Conservation (phyloP, 2,888 invertebrate genomes). For the Drosophila kambysellisi region DNA sequence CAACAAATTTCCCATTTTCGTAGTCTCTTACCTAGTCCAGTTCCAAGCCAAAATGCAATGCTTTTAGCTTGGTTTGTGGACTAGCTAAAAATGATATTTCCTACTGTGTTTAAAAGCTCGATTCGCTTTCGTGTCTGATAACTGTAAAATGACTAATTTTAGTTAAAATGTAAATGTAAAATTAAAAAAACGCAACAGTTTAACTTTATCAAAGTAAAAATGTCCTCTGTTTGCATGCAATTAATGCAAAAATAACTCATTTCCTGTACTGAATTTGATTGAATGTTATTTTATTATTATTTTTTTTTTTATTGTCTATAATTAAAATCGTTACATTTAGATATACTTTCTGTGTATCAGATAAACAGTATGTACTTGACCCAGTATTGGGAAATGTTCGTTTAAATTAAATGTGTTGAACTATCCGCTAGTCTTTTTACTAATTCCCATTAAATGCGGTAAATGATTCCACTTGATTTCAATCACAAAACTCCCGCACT, state of each 20-base stretch:
- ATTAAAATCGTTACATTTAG: conserved; percentile 31
- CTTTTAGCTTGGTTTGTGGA: not conserved
- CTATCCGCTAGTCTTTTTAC: conserved; percentile 3
- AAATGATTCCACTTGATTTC: conserved; percentile 51
- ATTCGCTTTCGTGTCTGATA: not conserved
- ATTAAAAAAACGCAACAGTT: too few species aligned
- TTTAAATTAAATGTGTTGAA: conserved; percentile 37
- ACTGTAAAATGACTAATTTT: not conserved
- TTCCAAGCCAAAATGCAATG: not conserved
- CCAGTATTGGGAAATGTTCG: conserved; percentile 2
- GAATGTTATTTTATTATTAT: not conserved
- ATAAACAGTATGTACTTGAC: conserved; percentile 40
- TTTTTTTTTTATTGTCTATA: not conserved
- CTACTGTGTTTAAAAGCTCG: conserved; percentile 2
- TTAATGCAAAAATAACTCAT: not conserved
- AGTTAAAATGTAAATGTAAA: not conserved
- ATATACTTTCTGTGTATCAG: conserved; percentile 24
- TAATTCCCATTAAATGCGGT: conserved; percentile 10
- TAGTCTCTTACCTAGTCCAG: not conserved
- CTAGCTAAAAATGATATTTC: conserved; percentile 24
- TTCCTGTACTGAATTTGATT: conserved; percentile 3
- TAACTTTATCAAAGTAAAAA: not conserved
- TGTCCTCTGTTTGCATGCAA: not conserved
- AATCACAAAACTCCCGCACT: conserved; percentile 41
- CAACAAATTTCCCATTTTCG: conserved; percentile 5